Base-by-base conservation (phyloP, 1,140 invertebrate genomes). In the Bombus cullumanus region DNA sequence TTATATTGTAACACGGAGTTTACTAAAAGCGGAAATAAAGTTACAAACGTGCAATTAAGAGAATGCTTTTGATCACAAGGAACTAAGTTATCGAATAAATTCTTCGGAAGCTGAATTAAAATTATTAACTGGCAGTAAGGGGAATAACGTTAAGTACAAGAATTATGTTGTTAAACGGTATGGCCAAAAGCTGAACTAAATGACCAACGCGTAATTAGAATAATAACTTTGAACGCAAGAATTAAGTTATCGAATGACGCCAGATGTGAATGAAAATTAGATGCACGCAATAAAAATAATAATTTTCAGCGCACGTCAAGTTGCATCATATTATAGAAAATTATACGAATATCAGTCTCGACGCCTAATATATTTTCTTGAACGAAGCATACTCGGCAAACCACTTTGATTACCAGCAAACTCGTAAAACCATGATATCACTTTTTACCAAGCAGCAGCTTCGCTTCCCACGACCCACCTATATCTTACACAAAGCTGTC, bases 361-460 rank as follows among this genome's bases (percentile, higher is more conserved):
- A 62, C 59, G 10, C 10, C 28, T 62, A n/a, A 62, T 13, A 62
- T 3, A 62, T 62, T 28, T 62, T 62, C 25, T 62, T n/a, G 47
- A 22, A 53, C 47, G 47, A 53, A 53, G 1, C 5, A 53, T 22
- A n/a, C 28, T n/a, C 59, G 59, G 28, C 28, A n/a, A 3, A n/a
- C 59, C 59, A 9, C 72, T 34, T 69, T 22, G 41, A 53, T 74
- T 47, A 34, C 9, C 41, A 31, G 9, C 3, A 25, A 53, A 12
- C 72, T 34, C 72, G n/a, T 31, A 31, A 74, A 74, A 74, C 41
- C 41, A 74, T 47, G n/a, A 74, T 34, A 53, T 74, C 72, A 74
- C 43, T 62, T 47, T 31, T 47, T 31, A 53, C n/a, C 43, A 53
- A 74, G 43, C 72, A 74, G 43, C 72, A 53, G 28, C 31, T 47